phyloP scores from a whole-genome alignment of 2,797 vertebrate genomes.

The Natrix natrix region DNA sequence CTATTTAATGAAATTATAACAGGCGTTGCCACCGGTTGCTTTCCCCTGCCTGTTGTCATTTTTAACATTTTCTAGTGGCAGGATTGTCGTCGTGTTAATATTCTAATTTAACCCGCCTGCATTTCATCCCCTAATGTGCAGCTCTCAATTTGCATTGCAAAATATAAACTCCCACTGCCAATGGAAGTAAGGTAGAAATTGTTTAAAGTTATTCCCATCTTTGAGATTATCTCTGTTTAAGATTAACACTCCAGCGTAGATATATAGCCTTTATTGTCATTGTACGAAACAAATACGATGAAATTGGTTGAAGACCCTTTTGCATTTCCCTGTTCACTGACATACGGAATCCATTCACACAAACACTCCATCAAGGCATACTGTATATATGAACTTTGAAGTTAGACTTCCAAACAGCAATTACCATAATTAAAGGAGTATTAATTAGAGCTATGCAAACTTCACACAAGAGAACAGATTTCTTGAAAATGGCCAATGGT shows the following conservation, averaged over 20 bases:
- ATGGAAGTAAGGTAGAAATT: background rate
- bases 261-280: too few relatives aligned
- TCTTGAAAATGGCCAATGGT: background rate
- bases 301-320: background rate
- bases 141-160: background rate
- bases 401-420: background rate
- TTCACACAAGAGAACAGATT: background rate
- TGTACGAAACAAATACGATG: too few relatives aligned
- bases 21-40: background rate
- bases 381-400: background rate
- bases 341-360: background rate
- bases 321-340: background rate
- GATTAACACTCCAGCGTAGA: background rate
- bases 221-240: background rate
- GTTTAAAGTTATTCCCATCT: background rate
- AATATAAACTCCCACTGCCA: background rate
- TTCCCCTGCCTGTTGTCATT: background rate
- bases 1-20: background rate
- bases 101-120: background rate
- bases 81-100: background rate
- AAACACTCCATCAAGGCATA: background rate
- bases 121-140: background rate
- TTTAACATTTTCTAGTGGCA: background rate
- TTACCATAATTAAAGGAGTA: background rate
- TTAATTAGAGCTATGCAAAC: background rate